Evolutionary conservation across 1,140 invertebrate genomes (phyloP).

Genomic region (Teleogryllus occipitalis): DNA sequence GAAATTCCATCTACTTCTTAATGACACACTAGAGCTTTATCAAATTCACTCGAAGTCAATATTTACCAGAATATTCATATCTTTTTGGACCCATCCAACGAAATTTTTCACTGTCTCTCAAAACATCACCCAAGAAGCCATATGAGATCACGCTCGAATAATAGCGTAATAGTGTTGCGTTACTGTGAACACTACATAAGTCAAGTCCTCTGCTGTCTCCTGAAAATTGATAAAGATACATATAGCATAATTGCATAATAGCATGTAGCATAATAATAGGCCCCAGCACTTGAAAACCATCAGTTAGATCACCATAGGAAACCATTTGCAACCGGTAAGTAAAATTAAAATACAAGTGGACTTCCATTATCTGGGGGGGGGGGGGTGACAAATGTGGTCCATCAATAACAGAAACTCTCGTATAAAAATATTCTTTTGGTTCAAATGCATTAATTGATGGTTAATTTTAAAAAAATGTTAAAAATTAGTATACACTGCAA

Average conservation of each 20-base stretch:
- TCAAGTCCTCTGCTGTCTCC: constrained; percentile 64
- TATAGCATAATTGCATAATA: background rate
- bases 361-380: no score
- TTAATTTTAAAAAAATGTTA: no score
- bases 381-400: no score
- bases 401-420: no score
- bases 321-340: no score
- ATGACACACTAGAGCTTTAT: background rate
- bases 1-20: background rate
- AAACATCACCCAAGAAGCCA: constrained; percentile 80
- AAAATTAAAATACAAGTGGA: no score
- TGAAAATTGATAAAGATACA: constrained; percentile 24
- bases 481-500: no score
- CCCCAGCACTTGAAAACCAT: no score
- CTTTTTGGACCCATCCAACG: constrained; percentile 84
- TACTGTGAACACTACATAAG: constrained; percentile 65
- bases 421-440: no score
- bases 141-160: constrained; percentile 78
- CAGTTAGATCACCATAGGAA: no score
- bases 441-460: no score
- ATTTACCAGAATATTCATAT: constrained; percentile 70
- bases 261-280: no score
- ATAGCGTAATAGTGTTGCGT: constrained; percentile 54
- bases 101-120: constrained; percentile 72
- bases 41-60: background rate